A percentile compares a stretch with the other conserved stretches of the same genome.
These are phyloP conservation scores for Poeciliopsis infans DNA, from an alignment of 2,797 vertebrate species.

Conservation along the genomic window DNA sequence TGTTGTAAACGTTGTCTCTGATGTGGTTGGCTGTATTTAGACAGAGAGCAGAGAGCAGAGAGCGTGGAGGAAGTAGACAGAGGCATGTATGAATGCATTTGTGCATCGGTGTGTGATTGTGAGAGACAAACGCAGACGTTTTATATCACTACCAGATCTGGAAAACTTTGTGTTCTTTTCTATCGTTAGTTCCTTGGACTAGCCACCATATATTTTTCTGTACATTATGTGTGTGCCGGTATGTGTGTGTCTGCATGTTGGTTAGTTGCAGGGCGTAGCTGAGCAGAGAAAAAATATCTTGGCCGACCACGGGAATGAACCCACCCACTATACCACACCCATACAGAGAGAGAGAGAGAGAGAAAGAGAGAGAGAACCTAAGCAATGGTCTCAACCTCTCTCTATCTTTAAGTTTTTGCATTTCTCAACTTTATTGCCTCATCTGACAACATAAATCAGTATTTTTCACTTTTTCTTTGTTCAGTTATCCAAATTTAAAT, in stretches of 20 bases:
- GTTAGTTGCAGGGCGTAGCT: slow-evolving; percentile 75
- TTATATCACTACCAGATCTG: slow-evolving; percentile 59
- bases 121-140: slow-evolving; percentile 27
- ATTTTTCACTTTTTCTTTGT: slow-evolving; percentile 13
- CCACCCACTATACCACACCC: slow-evolving; percentile 79
- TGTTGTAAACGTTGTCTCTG: slow-evolving; percentile 68
- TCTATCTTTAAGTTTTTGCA: slow-evolving; percentile 22
- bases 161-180: slow-evolving; percentile 57
- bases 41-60: slow-evolving; percentile 66
- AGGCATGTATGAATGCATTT: slow-evolving; percentile 33
- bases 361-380: slow-evolving; percentile 33
- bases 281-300: slow-evolving; percentile 81
- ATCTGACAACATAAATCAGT: slow-evolving; percentile 32
- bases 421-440: slow-evolving; percentile 41
- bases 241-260: slow-evolving; percentile 56
- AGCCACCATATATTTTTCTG: slow-evolving; percentile 67
- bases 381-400: slow-evolving; percentile 39
- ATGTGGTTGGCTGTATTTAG: slow-evolving; percentile 73
- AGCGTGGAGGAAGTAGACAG: slow-evolving; percentile 60
- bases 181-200: slow-evolving; percentile 39
- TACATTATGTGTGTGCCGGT: slow-evolving; percentile 52
- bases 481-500: not conserved
- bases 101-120: slow-evolving; percentile 18
- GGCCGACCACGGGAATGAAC: slow-evolving; percentile 71
- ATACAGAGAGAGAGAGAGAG: slow-evolving; percentile 37